Evolutionary conservation across 2,113 vertebrate species (phyloP).

Genomic region (Bombycilla garrulus): DNA sequence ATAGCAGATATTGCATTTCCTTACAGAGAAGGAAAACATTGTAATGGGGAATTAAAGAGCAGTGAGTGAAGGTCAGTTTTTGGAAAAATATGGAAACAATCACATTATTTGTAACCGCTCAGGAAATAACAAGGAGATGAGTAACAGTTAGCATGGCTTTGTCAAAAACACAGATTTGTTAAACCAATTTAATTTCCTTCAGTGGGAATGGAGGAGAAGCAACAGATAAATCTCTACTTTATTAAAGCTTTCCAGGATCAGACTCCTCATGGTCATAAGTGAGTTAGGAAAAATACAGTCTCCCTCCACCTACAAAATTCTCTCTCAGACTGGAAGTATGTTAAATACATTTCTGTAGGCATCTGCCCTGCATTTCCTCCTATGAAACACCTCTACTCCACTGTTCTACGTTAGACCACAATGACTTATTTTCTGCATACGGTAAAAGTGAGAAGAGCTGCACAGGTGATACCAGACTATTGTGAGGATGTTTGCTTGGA

Average conservation of each 20-base stretch:
- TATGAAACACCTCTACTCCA: neutral
- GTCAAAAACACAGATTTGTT: conserved; percentile 63
- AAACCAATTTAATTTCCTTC: conserved; percentile 63
- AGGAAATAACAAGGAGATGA: conserved; percentile 69
- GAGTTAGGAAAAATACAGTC: neutral
- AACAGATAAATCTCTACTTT: conserved; percentile 47
- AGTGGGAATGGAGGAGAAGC: conserved; percentile 14
- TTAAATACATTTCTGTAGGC: conserved; percentile 6
- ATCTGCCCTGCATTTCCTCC: conserved; percentile 18
- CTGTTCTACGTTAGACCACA: neutral
- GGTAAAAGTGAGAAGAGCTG: neutral
- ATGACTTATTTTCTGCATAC: neutral
- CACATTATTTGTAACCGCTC: conserved; percentile 62
- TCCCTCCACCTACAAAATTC: neutral
- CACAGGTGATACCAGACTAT: neutral
- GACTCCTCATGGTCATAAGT: neutral
- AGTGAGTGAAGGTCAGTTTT: conserved; percentile 56
- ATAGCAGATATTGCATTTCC: neutral
- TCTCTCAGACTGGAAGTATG: neutral
- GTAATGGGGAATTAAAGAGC: conserved; percentile 16
- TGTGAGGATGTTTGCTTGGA: neutral
- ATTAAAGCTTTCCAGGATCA: conserved; percentile 40
- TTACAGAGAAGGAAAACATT: neutral
- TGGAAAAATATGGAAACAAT: conserved; percentile 57
- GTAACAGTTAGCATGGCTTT: conserved; percentile 54